These are phyloP conservation scores for Athalia cordata DNA, from an alignment of 2,888 invertebrate genomes.

Conservation along the genomic window DNA sequence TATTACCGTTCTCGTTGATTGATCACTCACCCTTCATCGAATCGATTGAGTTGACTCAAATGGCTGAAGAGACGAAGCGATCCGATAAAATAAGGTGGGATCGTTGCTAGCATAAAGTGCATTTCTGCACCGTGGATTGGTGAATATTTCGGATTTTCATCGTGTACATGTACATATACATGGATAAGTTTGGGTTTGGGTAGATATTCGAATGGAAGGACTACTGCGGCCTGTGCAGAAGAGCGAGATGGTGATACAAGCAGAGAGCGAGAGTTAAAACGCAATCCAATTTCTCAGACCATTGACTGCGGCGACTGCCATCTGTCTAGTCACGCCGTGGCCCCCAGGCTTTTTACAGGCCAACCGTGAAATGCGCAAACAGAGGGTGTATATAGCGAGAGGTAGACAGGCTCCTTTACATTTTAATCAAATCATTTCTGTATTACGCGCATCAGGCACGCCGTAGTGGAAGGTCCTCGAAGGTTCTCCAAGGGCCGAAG, in stretches of 20 bases:
- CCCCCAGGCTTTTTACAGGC: slow-evolving; percentile 70
- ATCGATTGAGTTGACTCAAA: too few relatives aligned
- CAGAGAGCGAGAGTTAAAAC: slow-evolving; percentile 70
- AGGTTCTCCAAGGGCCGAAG: slow-evolving; percentile 66
- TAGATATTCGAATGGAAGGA: slow-evolving; percentile 1
- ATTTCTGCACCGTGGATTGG: neutral
- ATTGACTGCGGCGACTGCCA: slow-evolving; percentile 73
- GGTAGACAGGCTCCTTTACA: slow-evolving; percentile 66
- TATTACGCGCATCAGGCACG: slow-evolving; percentile 66
- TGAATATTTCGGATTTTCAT: slow-evolving; percentile 4
- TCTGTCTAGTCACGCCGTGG: slow-evolving; percentile 69
- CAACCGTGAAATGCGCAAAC: slow-evolving; percentile 74
- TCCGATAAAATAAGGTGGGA: too few relatives aligned
- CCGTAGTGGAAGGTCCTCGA: slow-evolving; percentile 49
- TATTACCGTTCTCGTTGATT: too few relatives aligned
- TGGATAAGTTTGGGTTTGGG: neutral
- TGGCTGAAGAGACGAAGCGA: too few relatives aligned
- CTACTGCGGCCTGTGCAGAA: neutral
- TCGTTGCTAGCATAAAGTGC: neutral
- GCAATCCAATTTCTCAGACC: slow-evolving; percentile 74
- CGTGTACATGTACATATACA: neutral
- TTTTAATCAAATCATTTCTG: slow-evolving; percentile 74
- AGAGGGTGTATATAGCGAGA: slow-evolving; percentile 61
- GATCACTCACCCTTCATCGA: too few relatives aligned
- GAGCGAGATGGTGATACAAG: neutral